Evolutionary conservation across 1,140 invertebrate species (phyloP).

Genomic region (Maconellicoccus hirsutus): DNA sequence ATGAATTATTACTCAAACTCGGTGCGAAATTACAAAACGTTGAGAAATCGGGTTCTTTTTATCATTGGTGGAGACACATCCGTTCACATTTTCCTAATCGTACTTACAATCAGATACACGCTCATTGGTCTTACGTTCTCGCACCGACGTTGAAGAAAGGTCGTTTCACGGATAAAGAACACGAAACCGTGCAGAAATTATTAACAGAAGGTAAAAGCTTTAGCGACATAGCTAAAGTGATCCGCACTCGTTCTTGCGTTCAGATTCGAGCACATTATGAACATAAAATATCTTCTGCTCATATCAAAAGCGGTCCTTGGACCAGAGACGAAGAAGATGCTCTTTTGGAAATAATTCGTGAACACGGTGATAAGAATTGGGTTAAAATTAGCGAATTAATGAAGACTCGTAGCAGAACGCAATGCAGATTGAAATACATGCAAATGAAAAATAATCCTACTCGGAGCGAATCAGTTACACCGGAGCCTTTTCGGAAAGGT

Average conservation of each 20-base stretch:
- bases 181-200: not conserved
- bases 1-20: not conserved
- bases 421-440: not conserved
- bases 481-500: not conserved
- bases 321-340: not conserved
- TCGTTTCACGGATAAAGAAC: not conserved
- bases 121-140: slow-evolving; percentile 1
- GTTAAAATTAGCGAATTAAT: not conserved
- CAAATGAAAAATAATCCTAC: not conserved
- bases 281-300: too few relatives aligned
- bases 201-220: not conserved
- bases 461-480: not conserved
- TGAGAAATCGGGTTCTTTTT: not conserved
- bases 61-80: not conserved
- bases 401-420: not conserved
- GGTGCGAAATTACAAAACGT: not conserved
- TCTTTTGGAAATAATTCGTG: not conserved
- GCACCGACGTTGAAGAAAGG: not conserved
- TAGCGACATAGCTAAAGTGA: not conserved
- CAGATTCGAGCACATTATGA: slow-evolving; percentile 4
- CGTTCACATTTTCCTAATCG: not conserved
- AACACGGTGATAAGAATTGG: not conserved
- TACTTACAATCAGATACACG: not conserved
- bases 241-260: not conserved
- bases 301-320: not conserved